Evolutionary conservation across 92 coral and sea anemone species (phyloP).

Genomic region (Chrysogorgia sp.): DNA sequence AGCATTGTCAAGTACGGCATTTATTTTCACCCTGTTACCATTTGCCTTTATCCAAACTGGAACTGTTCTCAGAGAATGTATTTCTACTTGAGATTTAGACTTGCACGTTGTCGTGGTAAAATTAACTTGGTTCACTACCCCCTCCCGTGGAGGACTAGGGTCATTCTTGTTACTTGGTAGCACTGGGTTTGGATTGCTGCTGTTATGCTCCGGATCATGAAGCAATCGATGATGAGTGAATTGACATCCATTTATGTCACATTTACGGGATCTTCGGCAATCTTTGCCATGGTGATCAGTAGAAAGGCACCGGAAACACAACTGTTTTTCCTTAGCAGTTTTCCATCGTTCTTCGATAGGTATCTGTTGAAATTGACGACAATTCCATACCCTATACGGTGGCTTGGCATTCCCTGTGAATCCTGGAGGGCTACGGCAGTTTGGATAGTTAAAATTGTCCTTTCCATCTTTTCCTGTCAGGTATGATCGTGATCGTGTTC

Average conservation of each 20-base stretch:
- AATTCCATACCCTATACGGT: slow-evolving; percentile 23
- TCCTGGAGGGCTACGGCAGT: not conserved
- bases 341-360: slow-evolving; percentile 26
- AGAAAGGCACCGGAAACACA: slow-evolving; percentile 64
- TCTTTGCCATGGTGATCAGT: slow-evolving; percentile 56
- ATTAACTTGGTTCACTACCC: not conserved
- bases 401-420: not conserved
- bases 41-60: slow-evolving; percentile 63
- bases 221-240: slow-evolving; percentile 41
- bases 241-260: slow-evolving; percentile 50
- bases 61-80: slow-evolving; percentile 51
- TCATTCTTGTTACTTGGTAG: not conserved
- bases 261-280: slow-evolving; percentile 33
- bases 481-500: not conserved
- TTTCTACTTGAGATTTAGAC: slow-evolving; percentile 33
- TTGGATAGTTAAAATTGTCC: not conserved
- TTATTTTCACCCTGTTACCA: slow-evolving; percentile 52
- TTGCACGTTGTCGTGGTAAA: slow-evolving; percentile 10
- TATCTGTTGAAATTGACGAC: not conserved
- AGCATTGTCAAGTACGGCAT: slow-evolving; percentile 62
- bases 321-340: slow-evolving; percentile 57
- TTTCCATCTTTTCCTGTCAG: slow-evolving; percentile 13
- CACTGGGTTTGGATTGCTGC: slow-evolving; percentile 2
- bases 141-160: slow-evolving; percentile 27
- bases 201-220: slow-evolving; percentile 26